These are phyloP conservation scores for Parotia lawesii DNA, from an alignment of 2,113 vertebrate species.

Conservation along the genomic window DNA sequence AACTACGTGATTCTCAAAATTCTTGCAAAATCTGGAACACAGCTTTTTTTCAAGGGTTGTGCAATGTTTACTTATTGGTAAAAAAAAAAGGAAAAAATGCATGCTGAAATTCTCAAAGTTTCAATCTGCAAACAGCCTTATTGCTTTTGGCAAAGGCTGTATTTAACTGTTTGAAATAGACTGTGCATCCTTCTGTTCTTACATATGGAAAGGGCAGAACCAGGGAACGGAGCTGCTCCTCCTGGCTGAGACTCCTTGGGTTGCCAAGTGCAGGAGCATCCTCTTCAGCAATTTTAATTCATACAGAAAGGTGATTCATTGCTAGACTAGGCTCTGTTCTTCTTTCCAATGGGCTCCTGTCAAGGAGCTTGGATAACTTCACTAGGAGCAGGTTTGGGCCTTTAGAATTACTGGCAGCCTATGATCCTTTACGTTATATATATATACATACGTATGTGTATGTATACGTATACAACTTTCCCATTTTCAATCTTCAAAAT, in stretches of 20 bases:
- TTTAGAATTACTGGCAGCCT: not conserved
- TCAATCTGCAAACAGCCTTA: not conserved
- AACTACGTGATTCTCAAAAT: not conserved
- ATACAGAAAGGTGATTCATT: not conserved
- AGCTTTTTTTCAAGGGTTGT: not conserved
- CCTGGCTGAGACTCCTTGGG: not conserved
- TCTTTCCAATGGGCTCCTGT: not conserved
- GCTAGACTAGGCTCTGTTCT: not conserved
- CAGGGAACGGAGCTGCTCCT: not conserved
- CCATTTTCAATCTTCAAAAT: not conserved
- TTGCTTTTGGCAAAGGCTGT: not conserved
- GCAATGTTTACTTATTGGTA: constrained; percentile 1
- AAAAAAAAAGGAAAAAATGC: not conserved
- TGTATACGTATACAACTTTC: not conserved
- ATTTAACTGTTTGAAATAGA: constrained; percentile 12
- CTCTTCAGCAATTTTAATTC: not conserved
- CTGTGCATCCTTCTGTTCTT: not conserved
- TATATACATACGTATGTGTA: not conserved
- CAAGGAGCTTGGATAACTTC: not conserved
- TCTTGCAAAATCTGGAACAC: not conserved
- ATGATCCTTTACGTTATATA: not conserved
- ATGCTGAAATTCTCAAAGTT: constrained; percentile 13
- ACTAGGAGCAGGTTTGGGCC: not conserved
- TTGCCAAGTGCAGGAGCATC: not conserved
- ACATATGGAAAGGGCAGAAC: not conserved